Percentiles rank a stretch among this genome's conserved stretches.
phyloP scores from a whole-genome alignment of 2,113 vertebrate genomes.

The Canis aureus region DNA sequence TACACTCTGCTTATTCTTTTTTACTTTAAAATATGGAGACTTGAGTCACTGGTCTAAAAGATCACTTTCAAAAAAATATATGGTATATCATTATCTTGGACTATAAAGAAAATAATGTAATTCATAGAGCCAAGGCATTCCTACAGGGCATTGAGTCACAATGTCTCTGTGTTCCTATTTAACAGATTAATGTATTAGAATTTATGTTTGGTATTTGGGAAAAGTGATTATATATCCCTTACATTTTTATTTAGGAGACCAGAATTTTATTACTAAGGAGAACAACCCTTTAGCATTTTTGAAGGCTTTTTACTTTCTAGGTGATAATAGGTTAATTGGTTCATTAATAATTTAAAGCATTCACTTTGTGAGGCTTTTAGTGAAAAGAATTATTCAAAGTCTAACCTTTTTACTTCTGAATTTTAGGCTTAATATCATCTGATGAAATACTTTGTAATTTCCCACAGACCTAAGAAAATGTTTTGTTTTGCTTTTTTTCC shows the following conservation, averaged over 20 bases:
- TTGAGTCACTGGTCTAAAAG: neutral
- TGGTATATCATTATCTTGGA: neutral
- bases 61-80: neutral
- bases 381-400: neutral
- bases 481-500: neutral
- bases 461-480: neutral
- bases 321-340: neutral
- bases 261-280: constrained; percentile 22
- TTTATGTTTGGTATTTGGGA: neutral
- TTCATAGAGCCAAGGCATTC: neutral
- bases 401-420: neutral
- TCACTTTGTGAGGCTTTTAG: neutral
- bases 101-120: neutral
- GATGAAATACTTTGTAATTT: neutral
- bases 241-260: constrained; percentile 37
- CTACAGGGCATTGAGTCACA: neutral
- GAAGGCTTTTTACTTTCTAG: neutral
- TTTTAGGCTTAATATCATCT: neutral
- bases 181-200: neutral
- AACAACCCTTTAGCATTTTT: neutral
- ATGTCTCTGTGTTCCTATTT: neutral
- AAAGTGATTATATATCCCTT: neutral
- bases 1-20: neutral
- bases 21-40: neutral
- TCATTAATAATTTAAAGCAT: constrained; percentile 7